phyloP scores from a whole-genome alignment of 2,888 invertebrate species.

The Ctena decussata region DNA sequence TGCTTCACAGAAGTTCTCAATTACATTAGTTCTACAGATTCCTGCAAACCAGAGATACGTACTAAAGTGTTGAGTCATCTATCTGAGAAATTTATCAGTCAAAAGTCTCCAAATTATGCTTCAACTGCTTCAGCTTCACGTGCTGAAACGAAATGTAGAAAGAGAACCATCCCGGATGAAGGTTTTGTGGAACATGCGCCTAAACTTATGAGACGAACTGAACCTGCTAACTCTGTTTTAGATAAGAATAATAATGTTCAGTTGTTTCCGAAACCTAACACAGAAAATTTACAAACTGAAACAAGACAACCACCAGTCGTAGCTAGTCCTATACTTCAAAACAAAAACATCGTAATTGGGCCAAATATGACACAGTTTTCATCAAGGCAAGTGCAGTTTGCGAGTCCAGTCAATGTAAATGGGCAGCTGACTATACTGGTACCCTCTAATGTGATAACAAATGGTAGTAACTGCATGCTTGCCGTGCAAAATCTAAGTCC shows the following conservation, averaged over 20 bases:
- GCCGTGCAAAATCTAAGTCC: neutral
- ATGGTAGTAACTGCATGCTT: neutral
- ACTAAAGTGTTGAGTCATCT: constrained; percentile 57
- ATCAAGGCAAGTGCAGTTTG: neutral
- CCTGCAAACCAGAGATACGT: constrained; percentile 50
- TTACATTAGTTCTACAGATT: constrained; percentile 42
- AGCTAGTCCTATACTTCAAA: neutral
- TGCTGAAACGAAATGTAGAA: neutral
- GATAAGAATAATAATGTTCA: neutral
- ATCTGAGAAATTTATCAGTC: constrained; percentile 40
- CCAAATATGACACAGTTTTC: neutral
- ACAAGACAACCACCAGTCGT: neutral
- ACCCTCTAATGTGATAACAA: neutral
- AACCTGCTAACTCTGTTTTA: neutral
- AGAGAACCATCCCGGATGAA: neutral
- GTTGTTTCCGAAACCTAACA: neutral
- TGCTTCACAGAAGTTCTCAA: constrained; percentile 62
- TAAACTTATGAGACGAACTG: neutral
- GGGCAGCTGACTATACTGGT: neutral
- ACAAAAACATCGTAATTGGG: neutral
- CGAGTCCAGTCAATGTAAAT: neutral
- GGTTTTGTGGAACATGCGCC: neutral
- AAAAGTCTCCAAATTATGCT: neutral
- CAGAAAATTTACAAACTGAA: neutral
- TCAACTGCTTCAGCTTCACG: neutral